Conservation (phyloP, 1,140 invertebrate genomes). For the Maconellicoccus hirsutus region DNA sequence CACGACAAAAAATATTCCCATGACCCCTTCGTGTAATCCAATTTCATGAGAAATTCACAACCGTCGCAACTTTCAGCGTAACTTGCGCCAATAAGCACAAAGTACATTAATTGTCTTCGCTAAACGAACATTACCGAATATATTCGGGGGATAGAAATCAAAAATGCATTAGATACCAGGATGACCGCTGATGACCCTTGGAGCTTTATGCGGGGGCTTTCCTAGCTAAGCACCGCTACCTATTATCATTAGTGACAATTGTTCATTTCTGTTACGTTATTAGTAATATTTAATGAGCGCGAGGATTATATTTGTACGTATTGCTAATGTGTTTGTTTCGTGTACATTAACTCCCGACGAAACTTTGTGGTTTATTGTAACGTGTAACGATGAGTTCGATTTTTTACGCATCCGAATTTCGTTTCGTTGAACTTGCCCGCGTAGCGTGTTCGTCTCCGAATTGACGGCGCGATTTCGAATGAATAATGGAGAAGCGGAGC, state of each 20-base stretch:
- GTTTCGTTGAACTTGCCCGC: no score
- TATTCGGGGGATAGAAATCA: not conserved
- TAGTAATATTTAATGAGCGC: slow-evolving; percentile 9
- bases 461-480: no score
- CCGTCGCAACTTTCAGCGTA: no score
- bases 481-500: no score
- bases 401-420: no score
- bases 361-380: no score
- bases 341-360: not conserved
- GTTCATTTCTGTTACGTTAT: not conserved
- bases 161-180: not conserved
- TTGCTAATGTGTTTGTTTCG: not conserved
- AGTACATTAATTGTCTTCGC: not conserved
- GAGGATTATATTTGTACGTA: not conserved
- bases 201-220: not conserved
- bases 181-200: not conserved
- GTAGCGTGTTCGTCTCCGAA: no score
- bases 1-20: no score
- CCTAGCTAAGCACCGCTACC: not conserved
- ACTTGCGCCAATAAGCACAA: no score
- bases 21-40: no score
- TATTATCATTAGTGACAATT: slow-evolving; percentile 6
- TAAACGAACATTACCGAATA: not conserved
- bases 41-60: no score
- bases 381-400: no score